phyloP scores from a whole-genome alignment of 2,113 vertebrate genomes.

The Oncorhynchus clarkii region DNA sequence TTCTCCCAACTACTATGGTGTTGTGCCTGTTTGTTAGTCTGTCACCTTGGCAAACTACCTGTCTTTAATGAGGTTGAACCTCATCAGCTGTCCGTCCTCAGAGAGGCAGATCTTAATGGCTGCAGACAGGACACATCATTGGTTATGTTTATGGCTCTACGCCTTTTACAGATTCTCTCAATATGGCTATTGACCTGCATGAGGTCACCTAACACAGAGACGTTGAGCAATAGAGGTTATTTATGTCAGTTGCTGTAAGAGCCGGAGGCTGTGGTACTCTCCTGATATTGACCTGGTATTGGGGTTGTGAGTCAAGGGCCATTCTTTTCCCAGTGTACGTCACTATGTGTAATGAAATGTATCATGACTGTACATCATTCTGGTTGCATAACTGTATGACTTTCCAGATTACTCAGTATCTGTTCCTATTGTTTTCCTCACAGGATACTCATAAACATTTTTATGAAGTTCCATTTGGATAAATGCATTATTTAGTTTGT shows the following conservation, averaged over 20 bases:
- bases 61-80: not conserved
- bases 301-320: not conserved
- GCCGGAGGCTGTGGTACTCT: not conserved
- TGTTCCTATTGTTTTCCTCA: too few relatives aligned
- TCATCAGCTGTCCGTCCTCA: not conserved
- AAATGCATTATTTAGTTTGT: constrained; percentile 4
- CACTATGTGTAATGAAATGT: too few relatives aligned
- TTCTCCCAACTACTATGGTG: too few relatives aligned
- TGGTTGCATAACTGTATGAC: too few relatives aligned
- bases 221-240: not conserved
- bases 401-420: too few relatives aligned
- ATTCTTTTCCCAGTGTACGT: too few relatives aligned
- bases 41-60: not conserved
- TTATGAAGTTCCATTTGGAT: not conserved
- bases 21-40: not conserved
- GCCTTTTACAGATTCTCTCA: too few relatives aligned
- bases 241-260: not conserved
- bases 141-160: too few relatives aligned
- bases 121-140: not conserved
- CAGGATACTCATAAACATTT: too few relatives aligned
- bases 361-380: too few relatives aligned
- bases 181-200: not conserved
- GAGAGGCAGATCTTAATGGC: not conserved
- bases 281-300: not conserved
- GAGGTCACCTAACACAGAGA: too few relatives aligned